phyloP scores from a whole-genome alignment of 2,888 invertebrate genomes.

The Panopea generosa region DNA sequence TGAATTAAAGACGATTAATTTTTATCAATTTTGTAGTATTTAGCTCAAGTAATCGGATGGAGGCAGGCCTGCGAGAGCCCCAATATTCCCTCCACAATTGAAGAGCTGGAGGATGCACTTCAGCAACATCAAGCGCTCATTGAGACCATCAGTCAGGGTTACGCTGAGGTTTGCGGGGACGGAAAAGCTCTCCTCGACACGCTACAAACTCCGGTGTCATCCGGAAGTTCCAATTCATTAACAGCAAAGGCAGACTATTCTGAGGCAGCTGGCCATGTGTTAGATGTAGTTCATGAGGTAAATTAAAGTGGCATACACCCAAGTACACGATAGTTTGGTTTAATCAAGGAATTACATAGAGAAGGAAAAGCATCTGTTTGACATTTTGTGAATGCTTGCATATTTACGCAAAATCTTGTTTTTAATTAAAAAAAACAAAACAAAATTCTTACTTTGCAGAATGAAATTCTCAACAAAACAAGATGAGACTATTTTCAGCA shows the following conservation, averaged over 20 bases:
- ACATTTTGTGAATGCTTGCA: too few species aligned
- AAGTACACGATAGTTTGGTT: too few species aligned
- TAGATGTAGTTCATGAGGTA: constrained; percentile 96
- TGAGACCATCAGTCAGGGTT: constrained; percentile 98
- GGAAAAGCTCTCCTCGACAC: constrained; percentile 86
- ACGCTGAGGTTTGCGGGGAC: constrained; percentile 90
- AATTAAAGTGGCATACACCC: not conserved
- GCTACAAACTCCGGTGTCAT: constrained; percentile 85
- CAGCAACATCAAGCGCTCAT: constrained; percentile 97
- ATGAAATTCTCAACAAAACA: too few species aligned
- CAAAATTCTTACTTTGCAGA: too few species aligned
- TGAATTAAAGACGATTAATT: too few species aligned
- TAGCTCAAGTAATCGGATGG: constrained; percentile 94
- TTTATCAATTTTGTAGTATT: constrained; percentile 80
- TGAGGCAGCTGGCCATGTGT: constrained; percentile 96
- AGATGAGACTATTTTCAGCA: too few species aligned
- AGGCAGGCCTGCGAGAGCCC: constrained; percentile 93
- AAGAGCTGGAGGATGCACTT: constrained; percentile 95
- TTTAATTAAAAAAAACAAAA: too few species aligned
- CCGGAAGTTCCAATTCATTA: constrained; percentile 83
- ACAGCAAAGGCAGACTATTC: constrained; percentile 92
- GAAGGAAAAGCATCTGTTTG: too few species aligned
- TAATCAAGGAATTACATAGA: too few species aligned
- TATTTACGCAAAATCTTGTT: too few species aligned
- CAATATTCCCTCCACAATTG: constrained; percentile 90